Base-by-base conservation (phyloP, 2,888 invertebrate genomes). In the Xanthia icteritia region DNA sequence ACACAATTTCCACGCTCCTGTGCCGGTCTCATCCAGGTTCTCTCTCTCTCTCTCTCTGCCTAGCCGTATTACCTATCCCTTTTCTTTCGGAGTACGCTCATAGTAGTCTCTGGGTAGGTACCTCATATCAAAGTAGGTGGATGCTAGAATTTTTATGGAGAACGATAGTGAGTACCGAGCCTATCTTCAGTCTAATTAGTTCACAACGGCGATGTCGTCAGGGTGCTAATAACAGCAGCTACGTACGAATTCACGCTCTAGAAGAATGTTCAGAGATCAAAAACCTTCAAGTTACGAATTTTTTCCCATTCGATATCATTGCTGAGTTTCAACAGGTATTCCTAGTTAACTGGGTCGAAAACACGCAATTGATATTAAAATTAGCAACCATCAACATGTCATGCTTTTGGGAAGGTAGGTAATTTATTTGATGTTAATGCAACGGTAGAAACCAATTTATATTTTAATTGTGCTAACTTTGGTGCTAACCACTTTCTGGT, bases 381-480 rank as follows among this genome's bases (percentile, higher is more conserved):
- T 60, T 31, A 60, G 60, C 31, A 60, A 60, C 20, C 60, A 60
- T 60, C 20, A 60, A 31, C 11, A 36, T 36, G 2, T 61, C 58
- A 63, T 27, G 39, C 15, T 42, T 63, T 66, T 60, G 5, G 36
- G 20, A n/a, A 45, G 11, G n/a, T 58, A 45, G 1, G 31, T 58
- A 45, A 36, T 56, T 60, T 15, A 39, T 45, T 54, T 64, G 39
- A 68, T 79, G 79, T 73, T 83, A 79, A 83, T 83, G 11, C 61
- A 77, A 48, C 85, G 81, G 42, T 81, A 81, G 48, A 56, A 56
- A 65, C 66, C 85, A 84, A 77, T 77, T 73, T 77, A 76, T 20
- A 48, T 69, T 73, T 63, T 70, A 76, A 71, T 36, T 1, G 0
- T 65, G 77, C 82, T 83, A 81, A 81, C 17, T 51, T 27, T 13